Evolutionary conservation across 2,797 vertebrate species (phyloP).

Genomic region (Anguilla megastoma): DNA sequence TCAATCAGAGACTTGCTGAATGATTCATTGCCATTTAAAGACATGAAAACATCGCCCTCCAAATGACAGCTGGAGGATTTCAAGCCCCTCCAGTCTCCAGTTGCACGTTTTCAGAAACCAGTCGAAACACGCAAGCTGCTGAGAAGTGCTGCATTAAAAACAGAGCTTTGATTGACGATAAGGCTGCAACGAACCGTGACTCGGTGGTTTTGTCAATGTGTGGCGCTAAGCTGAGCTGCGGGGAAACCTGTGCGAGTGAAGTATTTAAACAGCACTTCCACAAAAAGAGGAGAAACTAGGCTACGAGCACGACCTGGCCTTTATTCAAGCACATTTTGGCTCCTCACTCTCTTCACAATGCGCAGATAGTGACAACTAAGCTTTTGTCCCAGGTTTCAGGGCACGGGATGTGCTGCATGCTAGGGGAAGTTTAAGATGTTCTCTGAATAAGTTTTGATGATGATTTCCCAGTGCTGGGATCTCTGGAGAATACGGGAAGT

Average conservation of each 20-base stretch:
- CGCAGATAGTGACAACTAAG: not conserved
- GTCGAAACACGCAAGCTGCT: constrained; percentile 15
- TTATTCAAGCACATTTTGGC: not conserved
- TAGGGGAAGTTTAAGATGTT: not conserved
- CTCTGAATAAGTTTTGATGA: constrained; percentile 19
- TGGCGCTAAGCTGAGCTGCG: not conserved
- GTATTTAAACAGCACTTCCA: not conserved
- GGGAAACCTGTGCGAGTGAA: not conserved
- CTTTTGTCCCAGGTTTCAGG: constrained; percentile 16
- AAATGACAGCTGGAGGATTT: constrained; percentile 16
- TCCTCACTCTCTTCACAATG: not conserved
- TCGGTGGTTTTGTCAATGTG: not conserved
- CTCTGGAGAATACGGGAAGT: constrained; percentile 23
- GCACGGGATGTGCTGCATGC: not conserved
- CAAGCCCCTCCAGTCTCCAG: not conserved
- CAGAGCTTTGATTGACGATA: constrained; percentile 15
- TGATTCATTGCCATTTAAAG: constrained; percentile 16
- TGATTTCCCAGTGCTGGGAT: not conserved
- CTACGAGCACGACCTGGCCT: not conserved
- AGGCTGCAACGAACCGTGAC: not conserved
- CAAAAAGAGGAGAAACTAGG: not conserved
- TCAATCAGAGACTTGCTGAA: not conserved
- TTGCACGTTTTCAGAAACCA: constrained; percentile 10
- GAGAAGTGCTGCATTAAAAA: not conserved
- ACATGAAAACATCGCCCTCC: constrained; percentile 4